Base-by-base conservation (phyloP, 2,113 vertebrate species). In the Varanus salvator region DNA sequence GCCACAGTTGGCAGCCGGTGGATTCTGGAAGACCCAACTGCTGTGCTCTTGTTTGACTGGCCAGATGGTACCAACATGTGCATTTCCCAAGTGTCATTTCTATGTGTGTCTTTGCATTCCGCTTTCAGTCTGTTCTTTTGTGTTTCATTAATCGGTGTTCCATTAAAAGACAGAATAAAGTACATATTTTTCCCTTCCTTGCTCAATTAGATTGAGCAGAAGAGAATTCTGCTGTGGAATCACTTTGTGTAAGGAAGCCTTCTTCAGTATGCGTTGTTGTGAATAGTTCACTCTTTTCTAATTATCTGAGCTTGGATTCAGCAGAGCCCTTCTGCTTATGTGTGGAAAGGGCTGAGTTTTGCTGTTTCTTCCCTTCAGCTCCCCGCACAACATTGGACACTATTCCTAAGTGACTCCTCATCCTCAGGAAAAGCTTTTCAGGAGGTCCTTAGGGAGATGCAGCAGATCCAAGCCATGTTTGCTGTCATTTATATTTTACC, bases 81-180 rank as follows among this genome's bases (percentile, higher is more conserved):
- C 25, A 86, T 71, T 80, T 44, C 68, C 77, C 23, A 9, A 60
- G 15, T 25, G 12, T 7, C 85, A 77, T 89, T 92, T 91, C 76
- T 91, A 66, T 4, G 2, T 64, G 57, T 50, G n/a, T 60, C 89
- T 94, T 81, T 91, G 57, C 12, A 75, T 88, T n/a, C 2, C 76
- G 2, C 64, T 94, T 90, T 38, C 69, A 64, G 4, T 44, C 6
- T 0, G 0, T 57, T 54, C 87, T 87, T 0, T 44, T 0, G 81
- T 38, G 17, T 82, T 87, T 50, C 14, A 86, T 91, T 92, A 29
- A 80, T 76, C 48, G 87, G 17, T 57, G 88, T 90, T 69, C 90
- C 23, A 0, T 57, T 80, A 69, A 87, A 76, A 88, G 89, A 23
- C 12, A 82, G 3, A 74, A 25, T 38, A 86, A 92, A 4, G 87